A percentile compares a stretch with the other conserved stretches of the same genome.
Evolutionary conservation across 2,797 vertebrate species (phyloP).

Genomic region (Anomalospiza imberbis): DNA sequence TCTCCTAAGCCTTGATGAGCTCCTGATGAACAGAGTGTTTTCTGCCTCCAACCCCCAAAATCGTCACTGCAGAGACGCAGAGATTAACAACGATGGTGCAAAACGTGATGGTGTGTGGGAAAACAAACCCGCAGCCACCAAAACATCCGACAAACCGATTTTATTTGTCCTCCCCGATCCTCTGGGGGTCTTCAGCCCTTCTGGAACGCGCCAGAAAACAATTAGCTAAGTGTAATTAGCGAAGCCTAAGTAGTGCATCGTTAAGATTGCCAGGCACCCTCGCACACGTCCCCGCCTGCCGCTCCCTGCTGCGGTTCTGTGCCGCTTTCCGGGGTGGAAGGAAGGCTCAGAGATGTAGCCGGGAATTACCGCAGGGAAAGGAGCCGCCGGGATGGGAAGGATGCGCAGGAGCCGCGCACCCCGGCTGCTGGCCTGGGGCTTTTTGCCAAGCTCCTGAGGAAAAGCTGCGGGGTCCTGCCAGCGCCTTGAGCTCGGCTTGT

Average conservation of each 20-base stretch:
- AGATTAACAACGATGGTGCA: neutral
- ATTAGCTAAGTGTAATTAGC: neutral
- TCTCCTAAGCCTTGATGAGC: neutral
- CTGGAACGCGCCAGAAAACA: neutral
- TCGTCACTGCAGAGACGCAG: neutral
- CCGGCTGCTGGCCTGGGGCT: accelerated
- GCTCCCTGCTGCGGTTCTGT: neutral
- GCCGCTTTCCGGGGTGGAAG: neutral
- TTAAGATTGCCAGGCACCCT: neutral
- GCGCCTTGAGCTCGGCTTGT: neutral
- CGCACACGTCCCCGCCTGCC: accelerated
- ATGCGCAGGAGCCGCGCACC: accelerated
- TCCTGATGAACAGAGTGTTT: neutral
- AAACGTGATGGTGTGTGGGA: neutral
- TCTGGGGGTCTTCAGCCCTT: neutral
- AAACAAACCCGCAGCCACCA: neutral
- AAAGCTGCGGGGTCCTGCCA: neutral
- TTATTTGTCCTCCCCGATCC: neutral
- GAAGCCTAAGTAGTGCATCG: neutral
- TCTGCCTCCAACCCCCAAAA: neutral
- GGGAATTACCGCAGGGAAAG: accelerated
- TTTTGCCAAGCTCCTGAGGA: neutral
- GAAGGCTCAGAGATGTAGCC: accelerated
- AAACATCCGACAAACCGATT: accelerated
- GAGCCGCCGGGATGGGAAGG: accelerated